These are phyloP conservation scores for Diloba caeruleocephala DNA, from an alignment of 2,888 invertebrate genomes.

Conservation along the genomic window DNA sequence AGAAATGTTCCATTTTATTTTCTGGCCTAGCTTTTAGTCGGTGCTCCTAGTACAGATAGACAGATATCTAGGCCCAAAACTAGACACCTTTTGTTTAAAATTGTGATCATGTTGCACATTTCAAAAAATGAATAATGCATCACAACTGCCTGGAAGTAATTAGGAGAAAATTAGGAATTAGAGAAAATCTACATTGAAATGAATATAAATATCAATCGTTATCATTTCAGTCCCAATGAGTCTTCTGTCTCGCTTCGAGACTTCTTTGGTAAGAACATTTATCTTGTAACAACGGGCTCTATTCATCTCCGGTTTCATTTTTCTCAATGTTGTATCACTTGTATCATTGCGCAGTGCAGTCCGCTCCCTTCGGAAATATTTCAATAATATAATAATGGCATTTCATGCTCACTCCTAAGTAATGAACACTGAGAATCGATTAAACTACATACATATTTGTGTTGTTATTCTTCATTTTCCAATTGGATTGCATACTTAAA, in stretches of 20 bases:
- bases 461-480: constrained; percentile 17
- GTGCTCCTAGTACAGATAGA: too few relatives aligned
- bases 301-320: constrained; percentile 28
- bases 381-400: constrained; percentile 14
- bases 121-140: too few relatives aligned
- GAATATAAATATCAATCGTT: constrained; percentile 32
- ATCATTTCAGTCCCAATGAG: constrained; percentile 54
- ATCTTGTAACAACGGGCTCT: constrained; percentile 18
- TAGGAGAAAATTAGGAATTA: too few relatives aligned
- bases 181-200: too few relatives aligned
- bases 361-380: constrained; percentile 8
- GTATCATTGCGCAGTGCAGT: constrained; percentile 10
- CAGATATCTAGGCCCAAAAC: too few relatives aligned
- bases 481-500: constrained; percentile 13
- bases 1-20: too few relatives aligned
- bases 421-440: too few relatives aligned
- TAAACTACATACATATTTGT: neutral
- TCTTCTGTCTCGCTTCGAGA: constrained; percentile 56
- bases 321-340: constrained; percentile 22
- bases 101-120: too few relatives aligned
- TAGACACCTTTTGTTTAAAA: too few relatives aligned
- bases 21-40: too few relatives aligned
- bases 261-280: constrained; percentile 54
- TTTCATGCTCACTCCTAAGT: constrained; percentile 26
- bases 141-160: too few relatives aligned